Percentiles rank a stretch among this genome's conserved stretches.
Conservation (phyloP, 2,113 vertebrate genomes). For the Colistium nudipinnis region DNA sequence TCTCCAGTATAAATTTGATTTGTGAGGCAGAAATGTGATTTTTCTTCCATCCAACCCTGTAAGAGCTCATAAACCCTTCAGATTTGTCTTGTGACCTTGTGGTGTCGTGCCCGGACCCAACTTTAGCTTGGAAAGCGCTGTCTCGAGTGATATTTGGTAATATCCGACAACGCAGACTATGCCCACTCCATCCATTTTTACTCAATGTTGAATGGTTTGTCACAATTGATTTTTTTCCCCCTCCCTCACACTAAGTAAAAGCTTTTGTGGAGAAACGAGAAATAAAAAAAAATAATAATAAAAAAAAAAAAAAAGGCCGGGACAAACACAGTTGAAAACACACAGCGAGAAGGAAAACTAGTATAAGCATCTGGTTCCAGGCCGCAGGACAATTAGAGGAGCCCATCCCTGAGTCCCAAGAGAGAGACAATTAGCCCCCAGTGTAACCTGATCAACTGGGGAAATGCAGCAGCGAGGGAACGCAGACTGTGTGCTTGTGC, state of each 20-base stretch:
- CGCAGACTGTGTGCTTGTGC: conserved; percentile 19
- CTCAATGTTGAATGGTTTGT: background rate
- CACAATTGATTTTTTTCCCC: conserved; percentile 2
- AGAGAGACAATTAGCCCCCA: conserved; percentile 79
- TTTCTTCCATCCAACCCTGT: background rate
- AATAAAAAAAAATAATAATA: conserved; percentile 14
- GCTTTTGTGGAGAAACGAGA: background rate
- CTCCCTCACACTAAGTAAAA: background rate
- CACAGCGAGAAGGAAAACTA: conserved; percentile 36
- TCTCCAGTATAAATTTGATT: background rate
- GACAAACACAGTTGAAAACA: conserved; percentile 21
- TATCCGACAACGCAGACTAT: background rate
- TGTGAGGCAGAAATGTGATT: background rate
- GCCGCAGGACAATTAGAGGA: conserved; percentile 76
- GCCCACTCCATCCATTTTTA: background rate
- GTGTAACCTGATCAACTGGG: conserved; percentile 78
- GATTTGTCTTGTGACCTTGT: background rate
- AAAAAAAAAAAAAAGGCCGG: background rate
- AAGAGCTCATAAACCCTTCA: background rate
- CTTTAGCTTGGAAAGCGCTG: background rate
- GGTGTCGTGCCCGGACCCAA: too few relatives aligned
- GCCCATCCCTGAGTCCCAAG: conserved; percentile 70
- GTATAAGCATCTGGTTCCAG: conserved; percentile 76
- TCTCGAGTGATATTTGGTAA: background rate
- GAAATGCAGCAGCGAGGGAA: conserved; percentile 57